phyloP scores from a whole-genome alignment of 2,113 vertebrate genomes.

The Montifringilla adamsi region DNA sequence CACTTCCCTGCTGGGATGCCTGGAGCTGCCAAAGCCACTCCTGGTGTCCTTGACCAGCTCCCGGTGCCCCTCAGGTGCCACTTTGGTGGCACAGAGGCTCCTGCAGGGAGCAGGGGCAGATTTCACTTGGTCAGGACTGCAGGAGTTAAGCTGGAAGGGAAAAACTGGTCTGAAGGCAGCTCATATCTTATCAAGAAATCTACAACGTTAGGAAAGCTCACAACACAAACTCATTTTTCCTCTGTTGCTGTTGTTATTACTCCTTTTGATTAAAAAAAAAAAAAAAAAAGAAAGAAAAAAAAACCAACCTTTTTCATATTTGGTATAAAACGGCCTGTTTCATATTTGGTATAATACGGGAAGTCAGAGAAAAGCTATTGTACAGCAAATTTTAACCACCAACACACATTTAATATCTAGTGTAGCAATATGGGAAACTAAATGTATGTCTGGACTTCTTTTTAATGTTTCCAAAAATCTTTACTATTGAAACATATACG shows the following conservation, averaged over 20 bases:
- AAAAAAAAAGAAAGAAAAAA: neutral
- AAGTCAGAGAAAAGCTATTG: constrained; percentile 64
- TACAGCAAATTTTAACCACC: constrained; percentile 68
- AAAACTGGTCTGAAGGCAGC: constrained; percentile 1
- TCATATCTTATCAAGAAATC: neutral
- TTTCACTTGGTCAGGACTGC: neutral
- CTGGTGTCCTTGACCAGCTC: neutral
- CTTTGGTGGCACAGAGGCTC: neutral
- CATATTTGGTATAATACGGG: constrained; percentile 47
- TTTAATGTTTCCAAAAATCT: constrained; percentile 64
- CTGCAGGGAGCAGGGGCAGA: neutral
- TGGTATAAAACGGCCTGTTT: constrained; percentile 42
- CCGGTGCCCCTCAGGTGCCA: neutral
- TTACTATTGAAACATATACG: constrained; percentile 59
- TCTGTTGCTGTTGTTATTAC: constrained; percentile 44
- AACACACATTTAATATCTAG: constrained; percentile 72
- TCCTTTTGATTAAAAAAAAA: neutral
- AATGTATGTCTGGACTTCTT: constrained; percentile 58
- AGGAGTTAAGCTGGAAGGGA: constrained; percentile 9
- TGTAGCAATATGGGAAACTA: constrained; percentile 59
- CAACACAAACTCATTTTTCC: constrained; percentile 9
- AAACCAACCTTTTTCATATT: neutral
- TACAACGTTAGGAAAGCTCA: neutral
- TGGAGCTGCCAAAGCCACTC: neutral
- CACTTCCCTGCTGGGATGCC: neutral